Conservation (phyloP, 2,888 invertebrate species). For the Mantis religiosa region DNA sequence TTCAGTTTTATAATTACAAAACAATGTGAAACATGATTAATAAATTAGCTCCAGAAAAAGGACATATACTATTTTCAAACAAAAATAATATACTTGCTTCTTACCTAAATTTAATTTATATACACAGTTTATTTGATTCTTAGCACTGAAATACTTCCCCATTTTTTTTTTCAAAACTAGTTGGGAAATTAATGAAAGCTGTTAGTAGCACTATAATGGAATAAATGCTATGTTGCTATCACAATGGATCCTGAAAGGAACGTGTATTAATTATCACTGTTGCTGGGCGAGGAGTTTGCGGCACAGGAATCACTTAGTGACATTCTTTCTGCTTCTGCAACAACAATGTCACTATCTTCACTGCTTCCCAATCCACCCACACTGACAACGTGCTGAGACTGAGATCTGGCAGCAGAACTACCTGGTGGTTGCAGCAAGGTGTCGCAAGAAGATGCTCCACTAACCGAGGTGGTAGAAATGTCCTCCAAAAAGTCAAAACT, state of each 20-base stretch:
- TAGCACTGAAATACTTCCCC: not conserved
- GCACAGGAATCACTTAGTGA: constrained; percentile 37
- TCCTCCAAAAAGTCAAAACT: constrained; percentile 77
- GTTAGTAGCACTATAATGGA: not conserved
- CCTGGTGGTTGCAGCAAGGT: not conserved
- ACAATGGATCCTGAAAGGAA: not conserved
- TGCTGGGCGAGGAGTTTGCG: constrained; percentile 33
- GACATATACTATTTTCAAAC: not conserved
- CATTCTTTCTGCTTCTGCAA: constrained; percentile 21
- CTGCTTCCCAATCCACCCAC: not conserved
- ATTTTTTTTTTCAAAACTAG: not conserved
- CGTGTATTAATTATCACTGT: not conserved
- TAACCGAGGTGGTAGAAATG: constrained; percentile 47
- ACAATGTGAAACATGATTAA: not conserved
- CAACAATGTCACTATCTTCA: constrained; percentile 31
- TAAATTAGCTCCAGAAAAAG: not conserved
- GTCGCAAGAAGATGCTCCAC: constrained; percentile 30
- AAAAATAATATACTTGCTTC: not conserved
- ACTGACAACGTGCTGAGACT: not conserved
- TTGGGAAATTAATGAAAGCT: not conserved
- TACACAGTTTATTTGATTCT: not conserved
- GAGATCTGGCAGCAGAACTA: not conserved
- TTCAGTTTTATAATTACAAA: not conserved
- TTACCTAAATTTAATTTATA: not conserved
- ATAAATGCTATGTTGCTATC: not conserved